Evolutionary conservation across 2,797 vertebrate species (phyloP).

Genomic region (Aplochiton taeniatus): DNA sequence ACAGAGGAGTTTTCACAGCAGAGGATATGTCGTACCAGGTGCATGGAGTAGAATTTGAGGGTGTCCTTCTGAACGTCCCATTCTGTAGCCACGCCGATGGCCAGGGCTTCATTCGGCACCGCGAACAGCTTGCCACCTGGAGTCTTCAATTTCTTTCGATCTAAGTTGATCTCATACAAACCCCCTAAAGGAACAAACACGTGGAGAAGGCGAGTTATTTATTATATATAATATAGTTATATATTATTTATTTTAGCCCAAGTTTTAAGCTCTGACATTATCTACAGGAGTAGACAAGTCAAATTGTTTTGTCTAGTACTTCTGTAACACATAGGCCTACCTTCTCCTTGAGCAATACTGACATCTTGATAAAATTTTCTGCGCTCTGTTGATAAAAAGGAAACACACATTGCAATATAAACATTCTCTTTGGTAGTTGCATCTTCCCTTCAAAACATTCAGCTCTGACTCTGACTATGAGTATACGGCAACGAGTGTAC

Average conservation of each 20-base stretch:
- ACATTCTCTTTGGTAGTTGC: background rate
- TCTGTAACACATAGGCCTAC: slow-evolving; percentile 66
- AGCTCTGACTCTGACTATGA: no score
- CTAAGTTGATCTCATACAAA: slow-evolving; percentile 92
- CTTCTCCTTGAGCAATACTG: slow-evolving; percentile 91
- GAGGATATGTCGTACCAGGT: slow-evolving; percentile 76
- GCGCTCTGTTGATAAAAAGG: slow-evolving; percentile 75
- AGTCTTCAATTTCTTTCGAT: slow-evolving; percentile 90
- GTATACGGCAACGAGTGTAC: background rate
- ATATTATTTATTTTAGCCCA: background rate
- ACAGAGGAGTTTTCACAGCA: background rate
- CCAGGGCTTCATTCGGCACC: slow-evolving; percentile 88
- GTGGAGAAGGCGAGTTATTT: background rate
- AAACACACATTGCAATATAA: background rate
- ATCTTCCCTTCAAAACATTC: no score
- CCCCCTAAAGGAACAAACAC: slow-evolving; percentile 68
- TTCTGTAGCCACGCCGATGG: slow-evolving; percentile 92
- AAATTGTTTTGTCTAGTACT: slow-evolving; percentile 12
- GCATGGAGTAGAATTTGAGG: slow-evolving; percentile 95
- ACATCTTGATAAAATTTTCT: slow-evolving; percentile 92
- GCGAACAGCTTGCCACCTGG: slow-evolving; percentile 92
- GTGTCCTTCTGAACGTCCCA: slow-evolving; percentile 94
- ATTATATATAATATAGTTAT: background rate
- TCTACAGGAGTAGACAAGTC: no score
- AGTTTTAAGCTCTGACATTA: background rate